These are phyloP conservation scores for Drosophila rhopaloa DNA, from an alignment of 1,140 invertebrate species.

Conservation along the genomic window DNA sequence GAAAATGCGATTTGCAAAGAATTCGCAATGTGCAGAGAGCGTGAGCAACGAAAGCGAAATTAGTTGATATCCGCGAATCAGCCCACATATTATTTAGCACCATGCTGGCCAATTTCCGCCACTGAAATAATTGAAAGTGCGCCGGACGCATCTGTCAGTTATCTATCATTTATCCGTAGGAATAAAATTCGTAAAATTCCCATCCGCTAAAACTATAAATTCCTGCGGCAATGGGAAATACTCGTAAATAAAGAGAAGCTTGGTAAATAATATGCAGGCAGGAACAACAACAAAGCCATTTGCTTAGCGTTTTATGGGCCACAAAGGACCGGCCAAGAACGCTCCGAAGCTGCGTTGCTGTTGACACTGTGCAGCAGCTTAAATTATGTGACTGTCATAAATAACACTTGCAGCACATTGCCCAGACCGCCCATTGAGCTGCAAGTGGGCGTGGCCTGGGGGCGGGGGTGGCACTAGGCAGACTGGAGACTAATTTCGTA, in stretches of 20 bases:
- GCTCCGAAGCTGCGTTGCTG: constrained; percentile 27
- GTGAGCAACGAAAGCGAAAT: constrained; percentile 27
- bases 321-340: constrained; percentile 37
- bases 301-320: constrained; percentile 59
- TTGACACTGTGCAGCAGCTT: constrained; percentile 59
- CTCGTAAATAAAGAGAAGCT: constrained; percentile 14
- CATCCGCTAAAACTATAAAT: constrained; percentile 5
- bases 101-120: constrained; percentile 44
- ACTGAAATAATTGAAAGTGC: constrained; percentile 44
- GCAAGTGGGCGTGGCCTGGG: constrained; percentile 8
- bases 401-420: constrained; percentile 62
- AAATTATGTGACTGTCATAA: constrained; percentile 70
- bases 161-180: constrained; percentile 32
- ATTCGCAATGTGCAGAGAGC: constrained; percentile 31
- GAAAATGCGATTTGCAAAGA: constrained; percentile 60
- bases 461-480: constrained; percentile 10
- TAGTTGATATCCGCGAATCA: neutral
- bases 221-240: neutral
- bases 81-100: constrained; percentile 33
- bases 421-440: constrained; percentile 29
- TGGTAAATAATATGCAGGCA: constrained; percentile 19
- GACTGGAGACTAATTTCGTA: constrained; percentile 61
- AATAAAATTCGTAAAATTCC: neutral
- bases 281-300: constrained; percentile 34
- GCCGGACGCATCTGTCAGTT: constrained; percentile 45